Evolutionary conservation across 2,888 invertebrate genomes (phyloP).

Genomic region (Pseudoips prasinana): DNA sequence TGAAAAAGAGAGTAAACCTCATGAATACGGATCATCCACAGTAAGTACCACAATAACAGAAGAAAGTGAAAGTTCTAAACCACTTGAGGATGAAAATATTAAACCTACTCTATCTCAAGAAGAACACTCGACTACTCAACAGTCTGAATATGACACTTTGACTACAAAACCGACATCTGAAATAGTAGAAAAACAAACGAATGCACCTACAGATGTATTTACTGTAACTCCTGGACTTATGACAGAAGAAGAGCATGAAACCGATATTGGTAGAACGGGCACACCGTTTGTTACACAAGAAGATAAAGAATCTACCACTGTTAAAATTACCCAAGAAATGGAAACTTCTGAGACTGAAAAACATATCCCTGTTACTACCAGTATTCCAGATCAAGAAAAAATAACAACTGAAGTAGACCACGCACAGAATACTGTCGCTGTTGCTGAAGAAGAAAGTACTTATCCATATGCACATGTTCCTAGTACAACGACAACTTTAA

Average conservation of each 20-base stretch:
- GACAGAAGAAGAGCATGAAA: constrained; percentile 17
- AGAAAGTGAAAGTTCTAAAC: constrained; percentile 9
- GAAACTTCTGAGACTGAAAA: constrained; percentile 9
- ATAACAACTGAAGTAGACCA: constrained; percentile 30
- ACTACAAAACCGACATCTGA: constrained; percentile 5
- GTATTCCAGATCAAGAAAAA: constrained; percentile 10
- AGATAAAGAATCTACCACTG: constrained; percentile 30
- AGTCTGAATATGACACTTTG: not conserved
- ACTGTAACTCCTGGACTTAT: constrained; percentile 9
- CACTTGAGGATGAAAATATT: constrained; percentile 6
- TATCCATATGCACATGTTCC: constrained; percentile 12
- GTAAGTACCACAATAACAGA: constrained; percentile 8
- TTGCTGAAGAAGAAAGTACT: constrained; percentile 22
- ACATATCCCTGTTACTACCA: constrained; percentile 6
- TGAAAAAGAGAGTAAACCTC: constrained; percentile 14
- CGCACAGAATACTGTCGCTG: constrained; percentile 29
- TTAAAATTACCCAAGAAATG: constrained; percentile 13
- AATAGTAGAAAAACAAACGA: constrained; percentile 12
- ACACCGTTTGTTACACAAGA: constrained; percentile 37
- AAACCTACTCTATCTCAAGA: constrained; percentile 5
- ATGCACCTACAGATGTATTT: constrained; percentile 3
- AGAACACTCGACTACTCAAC: constrained; percentile 8
- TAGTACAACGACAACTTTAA: constrained; percentile 8
- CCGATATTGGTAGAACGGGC: constrained; percentile 13
- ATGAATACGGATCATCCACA: constrained; percentile 10